Conservation (phyloP, 30 jellyfish, hydroid and myxozoan genomes). For the Hydra vulgaris region DNA sequence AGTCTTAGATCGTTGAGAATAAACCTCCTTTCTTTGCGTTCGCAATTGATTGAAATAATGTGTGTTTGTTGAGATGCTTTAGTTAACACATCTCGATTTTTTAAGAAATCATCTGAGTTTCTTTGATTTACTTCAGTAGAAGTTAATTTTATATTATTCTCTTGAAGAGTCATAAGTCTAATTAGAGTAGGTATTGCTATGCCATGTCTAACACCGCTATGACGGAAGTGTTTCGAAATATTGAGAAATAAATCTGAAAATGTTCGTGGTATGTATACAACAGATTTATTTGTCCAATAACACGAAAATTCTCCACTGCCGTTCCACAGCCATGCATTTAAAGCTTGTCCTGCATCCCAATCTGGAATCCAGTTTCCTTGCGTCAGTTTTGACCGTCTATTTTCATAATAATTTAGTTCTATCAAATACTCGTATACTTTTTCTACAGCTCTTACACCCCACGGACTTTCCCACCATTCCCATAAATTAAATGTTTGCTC, state of each 20-base stretch:
- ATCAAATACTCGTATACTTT: constrained; percentile 74
- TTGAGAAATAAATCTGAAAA: constrained; percentile 22
- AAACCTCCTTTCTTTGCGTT: constrained; percentile 49
- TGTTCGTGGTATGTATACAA: constrained; percentile 42
- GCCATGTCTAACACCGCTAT: constrained; percentile 90
- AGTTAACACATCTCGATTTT: constrained; percentile 39
- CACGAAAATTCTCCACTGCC: constrained; percentile 69
- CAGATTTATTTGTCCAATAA: constrained; percentile 48
- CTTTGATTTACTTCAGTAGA: constrained; percentile 20
- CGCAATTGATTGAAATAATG: constrained; percentile 46
- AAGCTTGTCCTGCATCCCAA: constrained; percentile 69
- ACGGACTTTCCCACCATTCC: constrained; percentile 99
- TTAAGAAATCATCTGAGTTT: constrained; percentile 7
- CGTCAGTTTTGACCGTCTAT: constrained; percentile 46
- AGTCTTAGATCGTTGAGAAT: constrained; percentile 51
- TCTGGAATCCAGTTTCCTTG: constrained; percentile 88
- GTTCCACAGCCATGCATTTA: constrained; percentile 85
- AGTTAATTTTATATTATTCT: constrained; percentile 19
- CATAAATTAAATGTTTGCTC: constrained; percentile 57
- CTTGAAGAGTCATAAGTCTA: constrained; percentile 40
- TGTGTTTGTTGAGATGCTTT: constrained; percentile 37
- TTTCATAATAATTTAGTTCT: constrained; percentile 52
- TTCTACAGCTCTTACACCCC: constrained; percentile 93
- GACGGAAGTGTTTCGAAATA: constrained; percentile 59
- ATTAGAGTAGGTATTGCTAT: constrained; percentile 75